phyloP scores from a whole-genome alignment of 2,888 invertebrate species.

The Acleris laterana region DNA sequence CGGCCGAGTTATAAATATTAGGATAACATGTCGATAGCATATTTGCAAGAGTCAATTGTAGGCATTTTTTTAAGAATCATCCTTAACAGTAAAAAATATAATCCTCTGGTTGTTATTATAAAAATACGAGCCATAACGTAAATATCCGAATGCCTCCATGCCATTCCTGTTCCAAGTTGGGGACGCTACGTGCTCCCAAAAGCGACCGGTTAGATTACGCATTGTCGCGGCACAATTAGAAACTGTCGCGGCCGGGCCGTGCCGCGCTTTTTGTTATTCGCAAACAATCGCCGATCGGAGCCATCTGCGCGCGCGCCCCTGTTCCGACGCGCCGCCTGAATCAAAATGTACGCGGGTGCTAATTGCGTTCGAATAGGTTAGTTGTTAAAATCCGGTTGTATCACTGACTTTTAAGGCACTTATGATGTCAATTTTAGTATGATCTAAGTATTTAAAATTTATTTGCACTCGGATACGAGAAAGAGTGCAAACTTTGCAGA shows the following conservation, averaged over 20 bases:
- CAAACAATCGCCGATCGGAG: slow-evolving; percentile 69
- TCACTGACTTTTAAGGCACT: no score
- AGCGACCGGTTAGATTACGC: slow-evolving; percentile 81
- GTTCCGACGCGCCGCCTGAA: slow-evolving; percentile 17
- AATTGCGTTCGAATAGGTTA: slow-evolving; percentile 24
- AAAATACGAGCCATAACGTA: neutral
- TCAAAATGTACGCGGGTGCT: slow-evolving; percentile 21
- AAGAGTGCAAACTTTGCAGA: no score
- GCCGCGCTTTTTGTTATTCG: slow-evolving; percentile 75
- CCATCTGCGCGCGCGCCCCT: slow-evolving; percentile 67
- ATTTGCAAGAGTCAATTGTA: no score
- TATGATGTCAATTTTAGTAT: no score
- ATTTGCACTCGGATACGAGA: no score
- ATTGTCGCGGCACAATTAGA: slow-evolving; percentile 82
- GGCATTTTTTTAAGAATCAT: no score
- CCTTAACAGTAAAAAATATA: no score
- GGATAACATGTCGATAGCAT: no score
- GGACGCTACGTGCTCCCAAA: slow-evolving; percentile 71
- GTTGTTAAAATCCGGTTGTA: neutral
- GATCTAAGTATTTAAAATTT: no score
- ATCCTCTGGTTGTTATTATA: neutral
- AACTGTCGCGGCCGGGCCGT: slow-evolving; percentile 69
- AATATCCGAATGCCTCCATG: slow-evolving; percentile 40
- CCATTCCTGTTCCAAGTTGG: slow-evolving; percentile 48
- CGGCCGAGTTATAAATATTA: no score